Conservation (phyloP, 2,797 vertebrate species). For the Sitta carolinensis region DNA sequence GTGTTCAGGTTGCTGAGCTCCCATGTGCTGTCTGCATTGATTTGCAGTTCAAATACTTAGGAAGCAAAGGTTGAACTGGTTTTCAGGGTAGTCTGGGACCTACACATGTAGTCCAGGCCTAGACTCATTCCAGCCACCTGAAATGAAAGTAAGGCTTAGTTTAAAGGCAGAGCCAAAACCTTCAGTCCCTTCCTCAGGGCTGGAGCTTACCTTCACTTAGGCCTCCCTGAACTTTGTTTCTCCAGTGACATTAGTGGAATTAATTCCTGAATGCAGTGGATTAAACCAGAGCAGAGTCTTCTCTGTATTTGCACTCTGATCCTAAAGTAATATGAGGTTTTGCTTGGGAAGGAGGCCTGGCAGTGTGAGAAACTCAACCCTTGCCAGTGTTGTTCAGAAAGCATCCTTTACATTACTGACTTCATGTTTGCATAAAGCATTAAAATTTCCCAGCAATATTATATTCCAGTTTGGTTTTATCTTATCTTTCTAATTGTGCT, state of each 20-base stretch:
- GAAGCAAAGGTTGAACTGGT: not conserved
- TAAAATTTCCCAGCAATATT: constrained; percentile 10
- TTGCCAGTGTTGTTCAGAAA: not conserved
- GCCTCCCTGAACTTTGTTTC: not conserved
- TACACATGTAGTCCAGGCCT: not conserved
- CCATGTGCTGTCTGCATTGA: fast-evolving
- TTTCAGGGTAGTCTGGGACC: not conserved
- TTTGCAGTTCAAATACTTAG: not conserved
- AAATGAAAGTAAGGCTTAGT: not conserved
- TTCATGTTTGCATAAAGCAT: not conserved
- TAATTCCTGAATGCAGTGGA: not conserved
- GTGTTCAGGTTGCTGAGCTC: not conserved
- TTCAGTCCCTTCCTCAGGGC: not conserved
- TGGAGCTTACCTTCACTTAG: not conserved
- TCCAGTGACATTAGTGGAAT: constrained; percentile 13
- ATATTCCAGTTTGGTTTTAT: constrained; percentile 8
- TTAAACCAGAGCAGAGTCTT: not conserved
- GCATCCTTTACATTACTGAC: not conserved
- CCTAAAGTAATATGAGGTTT: not conserved
- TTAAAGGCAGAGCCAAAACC: not conserved
- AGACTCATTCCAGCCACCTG: not conserved
- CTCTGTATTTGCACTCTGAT: not conserved
- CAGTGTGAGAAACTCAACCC: not conserved
- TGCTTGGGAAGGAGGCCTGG: not conserved
- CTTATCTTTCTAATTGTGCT: constrained; percentile 3